Percentiles rank a stretch among this genome's conserved stretches.
phyloP scores from a whole-genome alignment of 2,888 invertebrate genomes.

The Penaeus monodon region DNA sequence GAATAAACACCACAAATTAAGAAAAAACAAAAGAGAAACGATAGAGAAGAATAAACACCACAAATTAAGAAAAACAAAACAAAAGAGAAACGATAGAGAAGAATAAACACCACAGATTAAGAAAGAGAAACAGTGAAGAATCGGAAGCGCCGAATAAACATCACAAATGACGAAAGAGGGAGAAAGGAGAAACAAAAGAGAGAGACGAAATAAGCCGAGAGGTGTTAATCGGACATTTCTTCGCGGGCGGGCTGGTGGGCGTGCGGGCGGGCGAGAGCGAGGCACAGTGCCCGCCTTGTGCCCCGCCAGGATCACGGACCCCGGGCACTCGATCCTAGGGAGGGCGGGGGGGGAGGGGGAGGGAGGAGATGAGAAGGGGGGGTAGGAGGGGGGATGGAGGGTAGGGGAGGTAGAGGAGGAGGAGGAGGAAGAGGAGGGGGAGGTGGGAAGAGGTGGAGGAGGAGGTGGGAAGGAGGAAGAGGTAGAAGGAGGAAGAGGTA shows the following conservation, averaged over 20 bases:
- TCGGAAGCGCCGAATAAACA: not conserved
- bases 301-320: not conserved
- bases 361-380: not conserved
- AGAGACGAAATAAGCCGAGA: not conserved
- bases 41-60: too few species aligned
- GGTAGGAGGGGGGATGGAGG: not conserved
- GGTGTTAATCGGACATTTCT: not conserved
- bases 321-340: not conserved
- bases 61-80: too few species aligned
- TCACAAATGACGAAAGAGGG: too few species aligned
- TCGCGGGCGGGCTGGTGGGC: not conserved
- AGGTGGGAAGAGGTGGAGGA: not conserved
- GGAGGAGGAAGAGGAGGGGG: not conserved
- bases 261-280: not conserved
- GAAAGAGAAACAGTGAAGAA: too few species aligned
- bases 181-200: too few species aligned
- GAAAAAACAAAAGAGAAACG: not conserved
- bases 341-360: not conserved
- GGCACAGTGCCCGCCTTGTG: constrained; percentile 1
- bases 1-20: not conserved
- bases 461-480: not conserved
- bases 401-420: not conserved
- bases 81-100: too few species aligned
- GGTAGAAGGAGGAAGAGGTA: not conserved
- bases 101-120: too few species aligned